Base-by-base conservation (phyloP, 2,797 vertebrate genomes). In the Phoebastria nigripes region DNA sequence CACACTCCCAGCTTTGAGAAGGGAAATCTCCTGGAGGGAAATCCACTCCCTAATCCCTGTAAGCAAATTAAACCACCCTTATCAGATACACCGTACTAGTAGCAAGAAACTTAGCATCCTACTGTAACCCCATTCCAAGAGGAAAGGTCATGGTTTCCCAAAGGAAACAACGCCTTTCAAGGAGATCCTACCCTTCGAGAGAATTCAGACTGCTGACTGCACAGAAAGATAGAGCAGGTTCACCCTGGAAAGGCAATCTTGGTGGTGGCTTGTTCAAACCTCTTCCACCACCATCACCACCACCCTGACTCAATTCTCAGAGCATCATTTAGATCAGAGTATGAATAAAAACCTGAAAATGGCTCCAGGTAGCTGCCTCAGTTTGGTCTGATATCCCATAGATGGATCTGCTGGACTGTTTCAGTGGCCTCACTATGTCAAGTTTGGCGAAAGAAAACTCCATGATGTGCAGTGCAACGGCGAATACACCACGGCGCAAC, bases 21-120 rank as follows among this genome's bases (percentile, higher is more conserved):
- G 49, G 26, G 66, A 88, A 91, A 67, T 84, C 44, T 80, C n/a
- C 8, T 20, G 42, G 8, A 84, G 82, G 76, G 51, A 79, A 89
- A 96, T 82, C 67, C 61, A 80, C 47, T 73, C 52, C 35, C 58
- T 54, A 69, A 67, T 55, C 37, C 66, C 72, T 20, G 31, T 29
- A 90, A 35, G 63, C 63, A 93, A 91, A 80, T 92, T 59, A 39
- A 69, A 41, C 56, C 90, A 67, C 56, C 37, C 14, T 79, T 63
- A 88, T 49, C 82, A 94, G 81, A 33, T 39, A 44, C 2, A 22
- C 12, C 9, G 15, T 21, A 31, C 33, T 33, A 58, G 26, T 10
- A 86, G 52, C 33, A 80, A 88, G 39, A 79, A 89, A 72, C 15
- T 51, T 22, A 12, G 28, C 70, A 73, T 56, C 67, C 78, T 67